These are phyloP conservation scores for Neodiprion fabricii DNA, from an alignment of 1,140 invertebrate species.

Conservation along the genomic window DNA sequence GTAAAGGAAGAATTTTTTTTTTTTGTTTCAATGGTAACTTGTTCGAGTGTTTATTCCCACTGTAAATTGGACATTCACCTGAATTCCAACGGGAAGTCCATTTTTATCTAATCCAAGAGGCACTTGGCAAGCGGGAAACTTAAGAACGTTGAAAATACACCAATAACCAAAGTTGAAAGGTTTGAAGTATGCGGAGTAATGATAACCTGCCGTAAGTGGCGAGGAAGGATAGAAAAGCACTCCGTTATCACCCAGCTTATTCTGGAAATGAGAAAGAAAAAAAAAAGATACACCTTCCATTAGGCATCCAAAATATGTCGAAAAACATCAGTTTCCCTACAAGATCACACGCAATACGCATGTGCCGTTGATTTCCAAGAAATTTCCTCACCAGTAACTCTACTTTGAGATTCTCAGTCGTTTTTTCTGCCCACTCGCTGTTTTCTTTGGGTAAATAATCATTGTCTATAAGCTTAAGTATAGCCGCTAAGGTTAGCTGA, in stretches of 20 bases:
- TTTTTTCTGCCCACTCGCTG: constrained; percentile 67
- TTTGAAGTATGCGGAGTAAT: constrained; percentile 79
- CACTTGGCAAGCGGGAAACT: constrained; percentile 84
- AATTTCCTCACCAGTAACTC: constrained; percentile 65
- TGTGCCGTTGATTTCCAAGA: constrained; percentile 14
- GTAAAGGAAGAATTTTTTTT: constrained; percentile 9
- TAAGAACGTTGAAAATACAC: constrained; percentile 86
- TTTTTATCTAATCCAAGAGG: constrained; percentile 51
- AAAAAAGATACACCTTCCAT: not conserved
- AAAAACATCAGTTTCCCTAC: not conserved
- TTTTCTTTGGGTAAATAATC: constrained; percentile 70
- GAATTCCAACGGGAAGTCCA: constrained; percentile 55
- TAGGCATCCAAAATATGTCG: no score
- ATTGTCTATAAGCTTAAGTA: constrained; percentile 71
- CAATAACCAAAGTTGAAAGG: constrained; percentile 91
- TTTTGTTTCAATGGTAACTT: not conserved
- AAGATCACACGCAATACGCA: not conserved
- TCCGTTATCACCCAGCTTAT: constrained; percentile 77
- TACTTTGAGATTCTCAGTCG: constrained; percentile 66
- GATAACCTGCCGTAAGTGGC: constrained; percentile 83
- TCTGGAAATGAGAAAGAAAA: constrained; percentile 55
- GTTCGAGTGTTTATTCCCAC: not conserved
- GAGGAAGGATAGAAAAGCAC: constrained; percentile 87
- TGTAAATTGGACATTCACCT: constrained; percentile 39
- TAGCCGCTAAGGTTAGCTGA: constrained; percentile 70